phyloP scores from a whole-genome alignment of 2,113 vertebrate genomes.

The Isurus oxyrinchus region DNA sequence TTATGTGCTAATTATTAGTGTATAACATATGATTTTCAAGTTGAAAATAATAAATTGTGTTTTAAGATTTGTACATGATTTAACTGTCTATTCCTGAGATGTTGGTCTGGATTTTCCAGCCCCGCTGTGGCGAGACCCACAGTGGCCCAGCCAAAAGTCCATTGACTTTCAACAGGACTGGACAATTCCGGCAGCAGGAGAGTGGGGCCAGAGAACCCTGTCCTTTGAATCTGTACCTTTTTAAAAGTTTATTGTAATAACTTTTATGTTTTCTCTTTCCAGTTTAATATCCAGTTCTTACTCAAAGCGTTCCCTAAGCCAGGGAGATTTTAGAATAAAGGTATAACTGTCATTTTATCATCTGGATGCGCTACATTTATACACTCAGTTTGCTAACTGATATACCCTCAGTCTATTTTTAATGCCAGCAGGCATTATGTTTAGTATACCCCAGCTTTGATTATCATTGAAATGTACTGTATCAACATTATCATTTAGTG shows the following conservation, averaged over 20 bases:
- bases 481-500: background rate
- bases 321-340: slow-evolving; percentile 33
- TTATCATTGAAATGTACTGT: background rate
- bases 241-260: background rate
- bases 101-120: no score
- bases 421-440: background rate
- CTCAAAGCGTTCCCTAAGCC: slow-evolving; percentile 22
- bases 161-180: no score
- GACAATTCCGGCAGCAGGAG: no score
- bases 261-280: background rate
- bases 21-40: background rate
- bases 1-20: background rate
- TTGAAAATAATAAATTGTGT: background rate
- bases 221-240: background rate
- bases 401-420: background rate
- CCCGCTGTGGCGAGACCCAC: no score
- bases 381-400: background rate
- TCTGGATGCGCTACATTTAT: background rate
- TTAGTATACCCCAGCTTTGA: background rate
- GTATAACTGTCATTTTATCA: background rate
- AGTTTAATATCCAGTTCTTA: slow-evolving; percentile 25
- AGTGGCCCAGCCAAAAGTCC: no score
- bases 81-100: background rate
- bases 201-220: no score
- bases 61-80: background rate